Evolutionary conservation across 2,113 vertebrate species (phyloP), one percentile per base, ranked within the genome.

Genomic region (Aegypius monachus): DNA sequence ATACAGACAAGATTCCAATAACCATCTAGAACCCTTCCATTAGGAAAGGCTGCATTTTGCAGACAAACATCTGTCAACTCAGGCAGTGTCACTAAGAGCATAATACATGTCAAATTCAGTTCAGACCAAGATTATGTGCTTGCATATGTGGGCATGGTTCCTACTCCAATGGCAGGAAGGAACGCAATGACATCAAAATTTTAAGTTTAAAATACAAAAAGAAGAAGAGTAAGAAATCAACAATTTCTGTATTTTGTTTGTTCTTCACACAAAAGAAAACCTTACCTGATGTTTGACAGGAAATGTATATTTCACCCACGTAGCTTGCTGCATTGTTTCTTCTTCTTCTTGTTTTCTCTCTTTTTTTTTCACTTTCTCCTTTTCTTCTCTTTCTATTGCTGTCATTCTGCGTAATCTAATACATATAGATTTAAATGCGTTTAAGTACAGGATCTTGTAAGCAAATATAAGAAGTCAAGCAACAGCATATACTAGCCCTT

Each of bases 301-400:
- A 97, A 99, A 99, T 13, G 99, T 99, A 48, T 99, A 99, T 94
- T 99, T 99, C 96, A 99, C 99, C 99, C 99, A 99, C 0, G 99
- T 99, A 66, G 99, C 99, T 92, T 99, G 99, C 73, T 99, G 99
- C 99, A 99, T 98, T 3, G 99, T 99, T 98, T 99, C 99, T 90
- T 99, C 99, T 61, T 99, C 99, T 96, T 99, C 99, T 94, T 99
- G 98, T 88, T 99, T 99, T 95, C 98, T 99, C 97, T 99, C 99
- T 87, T 99, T 99, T 97, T 99, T 99, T 98, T 99, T 99, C 29
- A 99, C 98, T 93, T 99, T 99, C 90, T 99, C 99, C 72, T 99
- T 99, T 96, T 99, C 99, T 96, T 99, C 99, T 94, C 99, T 99
- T 97, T 99, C 99, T 93, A 99, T 98, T 43, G 99, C 99, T n/a